Evolutionary conservation across 2,888 invertebrate genomes (phyloP), one percentile per base, ranked within the genome.

Genomic region (Ormyrus thymus): DNA sequence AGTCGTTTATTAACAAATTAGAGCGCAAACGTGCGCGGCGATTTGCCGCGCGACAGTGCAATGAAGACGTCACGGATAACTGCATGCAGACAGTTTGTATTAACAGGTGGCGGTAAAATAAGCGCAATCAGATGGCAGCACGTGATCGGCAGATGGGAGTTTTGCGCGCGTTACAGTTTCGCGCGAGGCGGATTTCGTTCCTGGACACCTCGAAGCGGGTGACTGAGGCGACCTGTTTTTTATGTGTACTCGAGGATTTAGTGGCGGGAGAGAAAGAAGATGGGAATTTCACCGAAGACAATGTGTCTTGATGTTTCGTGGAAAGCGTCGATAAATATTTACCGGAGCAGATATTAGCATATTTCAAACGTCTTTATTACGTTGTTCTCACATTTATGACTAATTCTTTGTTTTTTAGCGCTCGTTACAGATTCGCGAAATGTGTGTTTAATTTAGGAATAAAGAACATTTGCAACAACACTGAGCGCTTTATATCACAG

Each of bases 71-170:
- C 55, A 64, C 48, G 9, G 62, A 53, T 48, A 29, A 48, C 29
- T 46, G 64, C 56, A 9, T 3, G 11, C 69, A 56, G 58, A 50
- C 59, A 73, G 66, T 74, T 59, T 66, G 74, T 58, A 51, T 66
- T 66, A 66, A 66, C 74, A 74, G 66, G 74, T 74, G 74, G 58
- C 66, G 46, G 51, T 56, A 56, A 59, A 65, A 65, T 56, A 11
- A 43, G 8, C 43, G 43, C 61, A 13, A 61, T 61, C 13, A 11
- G 7, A 9, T 6, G 15, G 13, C 48, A 11, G 11, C 74, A 51
- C 59, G 59, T 66, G 58, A 74, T 74, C 50, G 51, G 58, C 59
- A 66, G 56, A 66, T 48, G 58, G 15, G 29, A 29, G 50, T 51
- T 50, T 48, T 29, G 15, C 10, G 70, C n/a, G 56, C 8, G 13